These are phyloP conservation scores for Vimba vimba DNA, from an alignment of 2,113 vertebrate species.

Conservation along the genomic window DNA sequence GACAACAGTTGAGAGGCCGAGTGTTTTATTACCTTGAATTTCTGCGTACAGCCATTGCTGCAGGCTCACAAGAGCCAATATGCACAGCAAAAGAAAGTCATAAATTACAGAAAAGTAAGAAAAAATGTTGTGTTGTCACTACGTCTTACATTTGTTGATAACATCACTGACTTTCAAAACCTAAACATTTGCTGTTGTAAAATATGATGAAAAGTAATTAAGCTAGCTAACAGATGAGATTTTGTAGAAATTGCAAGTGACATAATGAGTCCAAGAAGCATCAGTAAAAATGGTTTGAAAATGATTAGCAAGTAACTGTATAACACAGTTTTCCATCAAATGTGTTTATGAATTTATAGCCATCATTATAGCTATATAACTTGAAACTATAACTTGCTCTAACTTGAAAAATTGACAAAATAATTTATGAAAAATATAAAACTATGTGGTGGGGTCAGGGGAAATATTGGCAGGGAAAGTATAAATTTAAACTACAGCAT, in stretches of 20 bases:
- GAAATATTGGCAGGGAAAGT: not conserved
- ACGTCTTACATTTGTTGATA: not conserved
- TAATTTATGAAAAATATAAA: not conserved
- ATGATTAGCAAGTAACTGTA: no score
- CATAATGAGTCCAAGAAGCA: not conserved
- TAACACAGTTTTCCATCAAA: no score
- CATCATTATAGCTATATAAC: no score
- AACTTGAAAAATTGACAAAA: no score
- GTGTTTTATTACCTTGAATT: constrained; percentile 57
- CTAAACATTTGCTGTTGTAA: not conserved
- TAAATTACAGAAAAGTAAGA: not conserved
- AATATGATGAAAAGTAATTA: not conserved
- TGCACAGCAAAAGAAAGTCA: constrained; percentile 21
- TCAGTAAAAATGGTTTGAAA: not conserved
- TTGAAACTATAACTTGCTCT: no score
- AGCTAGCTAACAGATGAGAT: not conserved
- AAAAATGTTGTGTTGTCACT: not conserved
- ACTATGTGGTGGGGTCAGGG: no score
- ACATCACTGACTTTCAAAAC: not conserved
- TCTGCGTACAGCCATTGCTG: constrained; percentile 21
- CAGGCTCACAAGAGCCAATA: constrained; percentile 35
- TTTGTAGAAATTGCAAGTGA: not conserved
- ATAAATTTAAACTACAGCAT: not conserved
- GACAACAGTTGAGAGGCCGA: constrained; percentile 55
- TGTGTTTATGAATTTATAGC: no score